Evolutionary conservation across 2,797 vertebrate species (phyloP), one percentile per base, ranked within the genome.

Genomic region (Lepus oiostolus): DNA sequence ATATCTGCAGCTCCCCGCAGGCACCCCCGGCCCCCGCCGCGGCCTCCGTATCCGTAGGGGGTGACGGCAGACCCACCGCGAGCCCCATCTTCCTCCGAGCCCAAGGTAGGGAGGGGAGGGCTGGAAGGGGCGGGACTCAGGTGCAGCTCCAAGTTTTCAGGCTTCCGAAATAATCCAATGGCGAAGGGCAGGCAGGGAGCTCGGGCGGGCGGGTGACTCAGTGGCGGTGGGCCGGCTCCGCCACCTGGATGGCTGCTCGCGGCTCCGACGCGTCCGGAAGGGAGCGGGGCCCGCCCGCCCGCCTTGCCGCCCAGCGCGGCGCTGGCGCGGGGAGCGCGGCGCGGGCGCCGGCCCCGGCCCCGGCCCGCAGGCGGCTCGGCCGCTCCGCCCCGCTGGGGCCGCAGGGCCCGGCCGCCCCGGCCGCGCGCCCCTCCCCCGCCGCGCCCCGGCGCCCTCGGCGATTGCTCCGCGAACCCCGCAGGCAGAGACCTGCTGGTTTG

Each of bases 231-330:
- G 98, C 97, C 84, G 97, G 98, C 97, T 98, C 98, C 98, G 98
- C 98, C 98, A 98, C 98, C 98, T 98, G 96, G 95, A 96, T 91
- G 95, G 97, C 91, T 96, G 95, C 95, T 98, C 79, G 92, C 26
- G 17, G 96, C 82, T 94, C 93, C 96, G 96, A 94, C 95, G 75
- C 89, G 85, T 42, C 6, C 96, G 97, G 97, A 96, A 76, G 2
- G 1, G 75, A 79, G 96, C 96, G 21, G 91, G 88, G 95, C 97
- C 96, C 96, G 96, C 88, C 95, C 85, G 91, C 87, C 95, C 85
- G 91, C 91, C 90, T 92, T n/a, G 96, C 92, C 38, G 79, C 58
- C 60, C 24, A 10, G 81, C 19, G 70, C 93, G 13, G 70, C 42
- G 74, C 24, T 74, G 87, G 63, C 85, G 72, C 68, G 82, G 81